These are phyloP conservation scores for Trachops cirrhosus DNA, from an alignment of 2,797 vertebrate genomes.

Conservation along the genomic window DNA sequence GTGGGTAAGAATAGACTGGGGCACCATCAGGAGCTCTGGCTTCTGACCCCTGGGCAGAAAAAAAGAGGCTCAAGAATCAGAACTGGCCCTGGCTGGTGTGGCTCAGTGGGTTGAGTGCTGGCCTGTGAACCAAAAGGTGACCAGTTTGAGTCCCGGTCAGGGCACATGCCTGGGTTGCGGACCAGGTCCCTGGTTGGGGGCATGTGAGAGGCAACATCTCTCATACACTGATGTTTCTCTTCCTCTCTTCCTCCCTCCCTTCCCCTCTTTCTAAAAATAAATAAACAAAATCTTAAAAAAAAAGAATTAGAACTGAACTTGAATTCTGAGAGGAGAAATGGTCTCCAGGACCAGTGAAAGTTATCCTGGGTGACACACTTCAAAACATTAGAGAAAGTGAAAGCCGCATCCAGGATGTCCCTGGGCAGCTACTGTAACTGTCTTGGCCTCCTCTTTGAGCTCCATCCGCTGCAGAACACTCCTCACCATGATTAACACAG, in stretches of 20 bases:
- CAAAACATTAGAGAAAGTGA: background rate
- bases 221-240: too few species aligned
- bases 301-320: background rate
- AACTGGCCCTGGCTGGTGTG: too few species aligned
- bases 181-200: too few species aligned
- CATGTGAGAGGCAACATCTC: too few species aligned
- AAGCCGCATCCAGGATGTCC: background rate
- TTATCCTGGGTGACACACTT: background rate
- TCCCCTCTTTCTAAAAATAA: too few species aligned
- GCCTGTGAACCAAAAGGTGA: too few species aligned
- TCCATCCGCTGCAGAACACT: background rate
- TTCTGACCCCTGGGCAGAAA: background rate
- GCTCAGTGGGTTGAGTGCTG: too few species aligned
- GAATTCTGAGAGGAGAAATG: background rate
- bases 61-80: background rate
- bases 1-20: background rate
- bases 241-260: too few species aligned
- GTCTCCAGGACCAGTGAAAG: background rate
- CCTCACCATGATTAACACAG: constrained; percentile 5
- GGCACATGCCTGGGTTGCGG: too few species aligned
- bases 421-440: background rate
- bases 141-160: too few species aligned
- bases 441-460: background rate
- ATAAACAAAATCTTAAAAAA: too few species aligned
- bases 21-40: background rate